Evolutionary conservation across 2,888 invertebrate species (phyloP), one percentile per base, ranked within the genome.

Genomic region (Agelastica alni): DNA sequence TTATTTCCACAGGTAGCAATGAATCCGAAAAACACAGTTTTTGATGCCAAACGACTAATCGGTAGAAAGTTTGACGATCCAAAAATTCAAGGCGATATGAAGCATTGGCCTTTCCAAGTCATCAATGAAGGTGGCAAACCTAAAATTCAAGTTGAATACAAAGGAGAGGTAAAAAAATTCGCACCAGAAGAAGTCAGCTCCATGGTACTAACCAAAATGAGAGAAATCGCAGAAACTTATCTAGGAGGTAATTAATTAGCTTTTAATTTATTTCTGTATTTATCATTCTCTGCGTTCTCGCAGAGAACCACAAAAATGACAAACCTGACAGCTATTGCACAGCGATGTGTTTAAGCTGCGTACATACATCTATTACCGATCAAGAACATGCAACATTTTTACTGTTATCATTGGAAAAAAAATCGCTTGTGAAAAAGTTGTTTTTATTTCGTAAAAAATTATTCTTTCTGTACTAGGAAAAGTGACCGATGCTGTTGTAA

Each of bases 201-300:
- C 0, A 91, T 91, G 91, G 87, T 93, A 17, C 77, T 93, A 51
- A 84, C 83, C 22, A 93, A 92, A 79, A 93, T 93, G 92, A 88
- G 85, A 69, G 88, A 89, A 76, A 85, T 83, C 5, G 89, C 91
- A 4, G 90, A 90, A 69, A 84, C 85, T 0, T 91, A 85, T 72
- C 78, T 91, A 51, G 93, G 93, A 4, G 37, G 37, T 20, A 20
- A 20, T 4, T 39, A 3, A 10, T 20, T 2, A 7, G 22, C 4
- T 22, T 12, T 12, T 31, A 10, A 3, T 10, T 31, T 10, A 10
- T 5, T 5, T n/a, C 3, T 10, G 12, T 2, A 5, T 2, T 10
- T 10, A 10, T 31, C 2, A n/a, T n/a, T n/a, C n/a, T n/a, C n/a
- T n/a, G n/a, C n/a, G n/a, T n/a, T n/a, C n/a, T n/a, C n/a, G n/a